These are phyloP conservation scores for Heteronetta atricapilla DNA, from an alignment of 2,113 vertebrate species.

Conservation along the genomic window DNA sequence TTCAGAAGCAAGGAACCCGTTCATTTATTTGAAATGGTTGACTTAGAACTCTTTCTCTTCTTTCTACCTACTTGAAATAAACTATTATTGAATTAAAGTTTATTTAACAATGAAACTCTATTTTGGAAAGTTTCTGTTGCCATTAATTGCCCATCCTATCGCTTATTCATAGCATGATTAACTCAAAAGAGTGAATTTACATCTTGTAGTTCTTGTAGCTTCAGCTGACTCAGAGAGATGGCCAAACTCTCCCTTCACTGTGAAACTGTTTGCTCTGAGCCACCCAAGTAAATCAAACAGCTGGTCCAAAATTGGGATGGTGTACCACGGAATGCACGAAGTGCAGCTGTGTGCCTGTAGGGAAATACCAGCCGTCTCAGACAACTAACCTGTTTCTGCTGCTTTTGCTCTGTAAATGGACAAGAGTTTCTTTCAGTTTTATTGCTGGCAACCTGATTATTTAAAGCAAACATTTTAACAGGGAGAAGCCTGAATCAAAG, in stretches of 20 bases:
- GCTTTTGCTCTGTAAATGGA: background rate
- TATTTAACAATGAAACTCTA: background rate
- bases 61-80: background rate
- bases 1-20: background rate
- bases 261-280: background rate
- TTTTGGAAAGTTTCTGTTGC: background rate
- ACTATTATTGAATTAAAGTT: too few species aligned
- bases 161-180: background rate
- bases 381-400: accelerated
- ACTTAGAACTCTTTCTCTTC: background rate
- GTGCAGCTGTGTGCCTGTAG: background rate
- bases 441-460: background rate
- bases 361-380: background rate
- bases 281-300: background rate
- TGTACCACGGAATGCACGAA: background rate
- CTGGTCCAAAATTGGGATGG: background rate
- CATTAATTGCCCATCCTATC: background rate
- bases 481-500: background rate
- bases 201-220: background rate
- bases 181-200: background rate
- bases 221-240: background rate
- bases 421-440: background rate
- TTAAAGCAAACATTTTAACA: background rate
- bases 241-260: background rate
- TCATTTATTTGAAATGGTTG: background rate